Evolutionary conservation across 2,888 invertebrate genomes (phyloP).

Genomic region (Prosapia bicincta): DNA sequence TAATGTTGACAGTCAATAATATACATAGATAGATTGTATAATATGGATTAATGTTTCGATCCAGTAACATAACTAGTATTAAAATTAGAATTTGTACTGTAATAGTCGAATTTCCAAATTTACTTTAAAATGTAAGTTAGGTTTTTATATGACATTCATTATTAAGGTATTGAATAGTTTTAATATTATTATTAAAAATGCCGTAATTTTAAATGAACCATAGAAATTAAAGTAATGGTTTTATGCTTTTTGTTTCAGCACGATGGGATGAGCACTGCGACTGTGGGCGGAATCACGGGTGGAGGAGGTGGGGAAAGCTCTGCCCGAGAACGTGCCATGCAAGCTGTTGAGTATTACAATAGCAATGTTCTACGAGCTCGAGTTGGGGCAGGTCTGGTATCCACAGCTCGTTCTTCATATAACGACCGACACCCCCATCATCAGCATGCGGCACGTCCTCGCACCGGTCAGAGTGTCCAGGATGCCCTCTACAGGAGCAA

Average conservation of each 20-base stretch:
- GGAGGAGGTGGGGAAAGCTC: neutral
- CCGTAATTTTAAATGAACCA: too few relatives aligned
- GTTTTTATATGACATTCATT: too few relatives aligned
- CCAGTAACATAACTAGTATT: too few relatives aligned
- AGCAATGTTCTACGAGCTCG: conserved; percentile 50
- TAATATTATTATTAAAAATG: too few relatives aligned
- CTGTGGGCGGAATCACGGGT: conserved; percentile 30
- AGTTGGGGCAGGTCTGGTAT: conserved; percentile 41
- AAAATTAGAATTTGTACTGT: too few relatives aligned
- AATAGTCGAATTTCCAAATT: too few relatives aligned
- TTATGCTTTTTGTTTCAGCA: conserved; percentile 33
- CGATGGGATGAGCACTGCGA: conserved; percentile 39
- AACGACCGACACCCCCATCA: conserved; percentile 22
- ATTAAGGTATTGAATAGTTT: too few relatives aligned
- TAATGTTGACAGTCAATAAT: too few relatives aligned
- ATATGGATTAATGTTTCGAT: too few relatives aligned
- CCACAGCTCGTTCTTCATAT: conserved; percentile 30
- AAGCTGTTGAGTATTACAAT: conserved; percentile 55
- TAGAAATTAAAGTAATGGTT: too few relatives aligned
- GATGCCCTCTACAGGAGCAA: conserved; percentile 73
- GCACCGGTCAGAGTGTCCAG: conserved; percentile 40
- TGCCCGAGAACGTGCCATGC: conserved; percentile 47
- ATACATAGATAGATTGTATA: too few relatives aligned
- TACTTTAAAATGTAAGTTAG: too few relatives aligned
- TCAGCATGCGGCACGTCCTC: conserved; percentile 29